phyloP scores from a whole-genome alignment of 2,797 vertebrate species.

The Uromys caudimaculatus region DNA sequence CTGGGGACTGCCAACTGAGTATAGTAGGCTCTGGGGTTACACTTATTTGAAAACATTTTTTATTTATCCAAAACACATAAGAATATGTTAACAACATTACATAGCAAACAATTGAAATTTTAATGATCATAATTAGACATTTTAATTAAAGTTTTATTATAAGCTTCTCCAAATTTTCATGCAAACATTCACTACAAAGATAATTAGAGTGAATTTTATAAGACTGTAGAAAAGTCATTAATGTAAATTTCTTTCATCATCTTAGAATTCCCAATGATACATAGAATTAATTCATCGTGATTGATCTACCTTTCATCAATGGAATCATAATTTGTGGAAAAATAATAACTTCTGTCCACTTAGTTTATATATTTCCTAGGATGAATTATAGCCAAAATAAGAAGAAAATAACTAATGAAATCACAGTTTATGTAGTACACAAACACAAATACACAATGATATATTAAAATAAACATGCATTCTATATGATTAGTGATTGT shows the following conservation, averaged over 20 bases:
- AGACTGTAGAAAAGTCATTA: conserved; percentile 34
- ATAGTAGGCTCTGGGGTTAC: background rate
- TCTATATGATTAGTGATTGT: background rate
- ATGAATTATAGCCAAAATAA: background rate
- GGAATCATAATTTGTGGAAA: conserved; percentile 15
- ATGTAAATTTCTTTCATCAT: background rate
- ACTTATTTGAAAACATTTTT: conserved; percentile 70
- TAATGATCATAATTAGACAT: conserved; percentile 62
- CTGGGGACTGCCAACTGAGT: background rate
- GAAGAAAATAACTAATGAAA: background rate
- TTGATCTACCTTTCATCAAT: background rate
- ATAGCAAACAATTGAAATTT: conserved; percentile 53
- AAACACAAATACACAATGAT: background rate
- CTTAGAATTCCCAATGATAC: background rate
- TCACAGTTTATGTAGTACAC: background rate
- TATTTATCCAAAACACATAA: background rate
- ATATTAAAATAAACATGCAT: background rate
- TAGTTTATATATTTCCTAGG: background rate
- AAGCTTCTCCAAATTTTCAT: conserved; percentile 23
- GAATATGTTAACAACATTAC: conserved; percentile 46
- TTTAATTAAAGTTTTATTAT: conserved; percentile 62
- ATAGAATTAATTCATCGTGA: background rate
- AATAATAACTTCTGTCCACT: background rate
- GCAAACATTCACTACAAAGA: conserved; percentile 45
- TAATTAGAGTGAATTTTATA: conserved; percentile 61